Percentiles rank a stretch among this genome's conserved stretches.
These are phyloP conservation scores for Caradrina kadenii DNA, from an alignment of 2,888 invertebrate species.

Conservation along the genomic window DNA sequence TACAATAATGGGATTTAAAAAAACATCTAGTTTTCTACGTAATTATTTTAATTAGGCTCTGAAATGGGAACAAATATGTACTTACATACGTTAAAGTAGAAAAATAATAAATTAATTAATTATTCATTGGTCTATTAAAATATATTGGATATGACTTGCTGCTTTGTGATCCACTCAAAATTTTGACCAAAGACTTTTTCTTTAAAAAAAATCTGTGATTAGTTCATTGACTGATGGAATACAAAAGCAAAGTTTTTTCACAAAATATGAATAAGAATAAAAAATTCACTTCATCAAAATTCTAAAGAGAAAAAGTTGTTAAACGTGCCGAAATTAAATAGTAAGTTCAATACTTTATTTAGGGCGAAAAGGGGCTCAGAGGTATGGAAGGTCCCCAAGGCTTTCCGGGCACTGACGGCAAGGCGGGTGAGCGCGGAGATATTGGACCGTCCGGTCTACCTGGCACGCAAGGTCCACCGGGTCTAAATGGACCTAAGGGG, in stretches of 20 bases:
- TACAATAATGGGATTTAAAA: not conserved
- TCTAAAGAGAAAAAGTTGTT: not conserved
- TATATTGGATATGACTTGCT: too few species aligned
- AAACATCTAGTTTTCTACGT: not conserved
- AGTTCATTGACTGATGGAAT: too few species aligned
- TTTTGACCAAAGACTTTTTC: too few species aligned
- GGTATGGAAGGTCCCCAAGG: conserved; percentile 93
- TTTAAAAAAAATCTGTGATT: too few species aligned
- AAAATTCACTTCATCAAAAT: not conserved
- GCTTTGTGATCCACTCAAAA: too few species aligned
- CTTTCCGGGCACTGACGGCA: conserved; percentile 92
- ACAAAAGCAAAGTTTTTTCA: too few species aligned
- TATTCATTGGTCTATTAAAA: too few species aligned
- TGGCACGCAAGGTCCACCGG: conserved; percentile 93
- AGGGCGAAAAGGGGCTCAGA: conserved; percentile 92
- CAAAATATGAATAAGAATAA: not conserved
- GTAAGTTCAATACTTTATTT: conserved; percentile 32
- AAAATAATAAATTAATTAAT: too few species aligned
- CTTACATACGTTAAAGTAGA: too few species aligned
- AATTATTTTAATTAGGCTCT: not conserved
- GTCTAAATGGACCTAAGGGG: conserved; percentile 92
- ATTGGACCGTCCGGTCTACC: conserved; percentile 93
- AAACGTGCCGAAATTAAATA: conserved; percentile 13
- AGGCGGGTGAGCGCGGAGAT: conserved; percentile 92
- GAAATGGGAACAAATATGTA: too few species aligned